Percentiles rank a stretch among this genome's conserved stretches.
These are phyloP conservation scores for Acanthochromis polyacanthus DNA, from an alignment of 2,113 vertebrate species.

Conservation along the genomic window DNA sequence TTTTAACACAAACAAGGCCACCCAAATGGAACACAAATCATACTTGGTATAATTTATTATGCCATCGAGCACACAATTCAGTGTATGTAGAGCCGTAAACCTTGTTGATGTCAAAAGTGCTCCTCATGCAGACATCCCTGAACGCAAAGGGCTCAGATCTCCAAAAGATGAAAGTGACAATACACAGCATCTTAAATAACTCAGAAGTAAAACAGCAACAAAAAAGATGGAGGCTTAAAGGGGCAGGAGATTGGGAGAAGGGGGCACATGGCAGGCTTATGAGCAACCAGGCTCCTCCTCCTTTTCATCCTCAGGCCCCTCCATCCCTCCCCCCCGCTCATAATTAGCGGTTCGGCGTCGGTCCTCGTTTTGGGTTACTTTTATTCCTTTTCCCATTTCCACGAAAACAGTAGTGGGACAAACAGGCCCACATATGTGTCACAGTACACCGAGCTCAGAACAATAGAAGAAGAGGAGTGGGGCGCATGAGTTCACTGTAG, in stretches of 20 bases:
- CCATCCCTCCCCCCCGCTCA: conserved; percentile 42
- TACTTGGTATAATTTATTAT: conserved; percentile 23
- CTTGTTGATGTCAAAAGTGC: not conserved
- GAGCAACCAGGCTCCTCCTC: conserved; percentile 23
- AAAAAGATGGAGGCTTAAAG: conserved; percentile 32
- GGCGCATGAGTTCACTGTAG: conserved; percentile 57
- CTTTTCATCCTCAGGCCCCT: conserved; percentile 1
- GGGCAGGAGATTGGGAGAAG: conserved; percentile 19
- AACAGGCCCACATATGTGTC: conserved; percentile 75
- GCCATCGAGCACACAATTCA: conserved; percentile 21
- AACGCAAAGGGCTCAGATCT: conserved; percentile 25
- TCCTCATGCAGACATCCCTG: not conserved
- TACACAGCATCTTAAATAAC: conserved; percentile 49
- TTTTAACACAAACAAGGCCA: conserved; percentile 47
- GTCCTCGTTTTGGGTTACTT: conserved; percentile 76
- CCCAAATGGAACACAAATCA: conserved; percentile 54
- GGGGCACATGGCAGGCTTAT: conserved; percentile 52
- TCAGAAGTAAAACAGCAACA: conserved; percentile 31
- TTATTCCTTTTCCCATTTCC: conserved; percentile 73
- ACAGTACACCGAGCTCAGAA: conserved; percentile 36
- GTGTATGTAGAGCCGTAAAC: conserved; percentile 32
- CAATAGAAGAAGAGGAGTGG: conserved; percentile 67
- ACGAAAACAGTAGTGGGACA: conserved; percentile 67
- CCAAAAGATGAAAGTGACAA: conserved; percentile 51
- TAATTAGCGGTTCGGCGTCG: conserved; percentile 73